These are phyloP conservation scores for Pheucticus melanocephalus DNA, from an alignment of 2,113 vertebrate species.

Conservation along the genomic window DNA sequence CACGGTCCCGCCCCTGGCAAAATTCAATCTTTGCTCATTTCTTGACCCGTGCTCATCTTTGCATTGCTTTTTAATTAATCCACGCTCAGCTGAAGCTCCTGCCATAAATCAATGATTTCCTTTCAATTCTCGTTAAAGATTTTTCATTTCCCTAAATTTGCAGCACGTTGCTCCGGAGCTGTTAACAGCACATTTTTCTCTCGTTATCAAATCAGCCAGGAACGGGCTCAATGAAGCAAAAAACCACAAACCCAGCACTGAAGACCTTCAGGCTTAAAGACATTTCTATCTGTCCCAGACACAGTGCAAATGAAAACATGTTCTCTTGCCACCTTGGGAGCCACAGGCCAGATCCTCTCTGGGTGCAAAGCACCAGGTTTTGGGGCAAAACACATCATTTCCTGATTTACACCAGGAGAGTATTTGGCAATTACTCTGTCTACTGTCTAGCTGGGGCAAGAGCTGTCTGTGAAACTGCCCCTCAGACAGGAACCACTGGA, in stretches of 20 bases:
- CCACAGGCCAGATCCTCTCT: not conserved
- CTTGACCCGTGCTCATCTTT: not conserved
- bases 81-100: constrained; percentile 31
- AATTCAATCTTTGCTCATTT: constrained; percentile 47
- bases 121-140: constrained; percentile 67
- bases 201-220: constrained; percentile 11
- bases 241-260: not conserved
- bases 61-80: constrained; percentile 57
- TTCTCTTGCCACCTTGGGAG: not conserved
- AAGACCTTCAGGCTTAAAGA: not conserved
- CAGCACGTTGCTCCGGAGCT: not conserved
- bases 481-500: not conserved
- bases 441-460: not conserved
- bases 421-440: not conserved
- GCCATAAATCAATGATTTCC: constrained; percentile 51
- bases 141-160: constrained; percentile 45
- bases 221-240: constrained; percentile 12
- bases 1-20: constrained; percentile 30
- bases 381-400: not conserved
- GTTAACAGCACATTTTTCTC: constrained; percentile 2
- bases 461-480: not conserved
- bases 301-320: not conserved
- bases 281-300: not conserved
- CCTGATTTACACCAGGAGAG: not conserved
- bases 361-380: not conserved